These are phyloP conservation scores for Esox niger DNA, from an alignment of 2,113 vertebrate genomes.

Conservation along the genomic window DNA sequence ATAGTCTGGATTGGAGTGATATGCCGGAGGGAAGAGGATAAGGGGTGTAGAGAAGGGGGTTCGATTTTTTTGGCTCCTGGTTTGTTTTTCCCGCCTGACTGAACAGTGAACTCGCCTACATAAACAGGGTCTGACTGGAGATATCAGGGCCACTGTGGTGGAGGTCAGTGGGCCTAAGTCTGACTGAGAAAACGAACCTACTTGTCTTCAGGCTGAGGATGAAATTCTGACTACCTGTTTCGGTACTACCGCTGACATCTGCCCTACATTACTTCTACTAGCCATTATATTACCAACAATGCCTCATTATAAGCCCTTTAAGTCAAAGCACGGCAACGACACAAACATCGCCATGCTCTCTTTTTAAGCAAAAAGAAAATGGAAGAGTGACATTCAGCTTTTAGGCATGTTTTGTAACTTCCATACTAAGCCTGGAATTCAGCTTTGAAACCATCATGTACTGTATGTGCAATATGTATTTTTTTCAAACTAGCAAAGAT, in stretches of 20 bases:
- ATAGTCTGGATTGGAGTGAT: conserved; percentile 14
- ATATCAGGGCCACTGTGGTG: conserved; percentile 29
- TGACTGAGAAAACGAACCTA: not conserved
- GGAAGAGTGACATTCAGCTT: too few species aligned
- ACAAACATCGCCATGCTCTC: too few species aligned
- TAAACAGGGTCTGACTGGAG: conserved; percentile 46
- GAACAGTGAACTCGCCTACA: conserved; percentile 48
- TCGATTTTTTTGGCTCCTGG: conserved; percentile 29
- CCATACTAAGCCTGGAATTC: too few species aligned
- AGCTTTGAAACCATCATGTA: too few species aligned
- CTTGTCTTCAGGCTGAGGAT: conserved; percentile 22
- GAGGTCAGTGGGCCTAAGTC: not conserved
- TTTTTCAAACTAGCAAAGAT: too few species aligned
- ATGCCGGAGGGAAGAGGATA: not conserved
- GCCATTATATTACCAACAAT: conserved; percentile 6
- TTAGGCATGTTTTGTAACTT: too few species aligned
- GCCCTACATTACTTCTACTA: not conserved
- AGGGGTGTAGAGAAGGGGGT: conserved; percentile 12
- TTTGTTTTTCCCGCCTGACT: conserved; percentile 27
- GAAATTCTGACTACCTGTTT: conserved; percentile 58
- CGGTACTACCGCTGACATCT: not conserved
- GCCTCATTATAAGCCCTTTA: conserved; percentile 28
- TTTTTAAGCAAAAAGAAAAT: too few species aligned
- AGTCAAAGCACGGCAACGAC: conserved; percentile 12
- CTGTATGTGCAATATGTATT: too few species aligned